Conservation (phyloP, 1,140 invertebrate species). For the Archegozetes longisetosus region DNA sequence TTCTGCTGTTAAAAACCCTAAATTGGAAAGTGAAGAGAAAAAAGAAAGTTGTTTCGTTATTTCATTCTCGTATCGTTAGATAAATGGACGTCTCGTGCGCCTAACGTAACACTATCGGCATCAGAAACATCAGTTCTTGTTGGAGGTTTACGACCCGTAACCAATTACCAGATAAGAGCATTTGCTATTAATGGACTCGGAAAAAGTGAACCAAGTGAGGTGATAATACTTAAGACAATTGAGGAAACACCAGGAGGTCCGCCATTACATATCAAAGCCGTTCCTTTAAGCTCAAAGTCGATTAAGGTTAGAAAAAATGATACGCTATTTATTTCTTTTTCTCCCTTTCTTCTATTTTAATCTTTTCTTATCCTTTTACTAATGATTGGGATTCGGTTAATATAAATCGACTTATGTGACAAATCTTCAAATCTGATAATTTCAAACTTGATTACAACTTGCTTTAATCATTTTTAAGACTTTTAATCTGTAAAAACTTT, state of each 20-base stretch:
- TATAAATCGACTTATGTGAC: too few species aligned
- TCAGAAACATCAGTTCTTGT: conserved; percentile 57
- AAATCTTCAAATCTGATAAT: neutral
- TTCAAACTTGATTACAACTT: too few species aligned
- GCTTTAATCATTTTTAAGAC: neutral
- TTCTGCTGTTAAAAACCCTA: too few species aligned
- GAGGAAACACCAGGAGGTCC: conserved; percentile 46
- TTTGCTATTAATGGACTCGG: conserved; percentile 94
- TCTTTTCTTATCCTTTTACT: neutral
- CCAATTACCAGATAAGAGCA: conserved; percentile 86
- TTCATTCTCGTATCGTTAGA: conserved; percentile 9
- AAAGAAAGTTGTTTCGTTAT: too few species aligned
- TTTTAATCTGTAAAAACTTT: neutral
- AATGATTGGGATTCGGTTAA: too few species aligned
- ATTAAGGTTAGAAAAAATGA: conserved; percentile 27
- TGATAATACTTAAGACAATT: conserved; percentile 58
- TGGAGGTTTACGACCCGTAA: conserved; percentile 61
- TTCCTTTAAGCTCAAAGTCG: conserved; percentile 31
- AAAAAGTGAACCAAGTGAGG: conserved; percentile 74
- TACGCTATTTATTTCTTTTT: neutral
- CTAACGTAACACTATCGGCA: conserved; percentile 39
- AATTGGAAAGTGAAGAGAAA: too few species aligned
- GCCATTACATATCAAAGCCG: conserved; percentile 28
- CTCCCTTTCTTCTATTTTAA: conserved; percentile 10
- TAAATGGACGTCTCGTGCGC: conserved; percentile 18